phyloP scores from a whole-genome alignment of 2,888 invertebrate species.

The Chrysotoxum bicinctum region DNA sequence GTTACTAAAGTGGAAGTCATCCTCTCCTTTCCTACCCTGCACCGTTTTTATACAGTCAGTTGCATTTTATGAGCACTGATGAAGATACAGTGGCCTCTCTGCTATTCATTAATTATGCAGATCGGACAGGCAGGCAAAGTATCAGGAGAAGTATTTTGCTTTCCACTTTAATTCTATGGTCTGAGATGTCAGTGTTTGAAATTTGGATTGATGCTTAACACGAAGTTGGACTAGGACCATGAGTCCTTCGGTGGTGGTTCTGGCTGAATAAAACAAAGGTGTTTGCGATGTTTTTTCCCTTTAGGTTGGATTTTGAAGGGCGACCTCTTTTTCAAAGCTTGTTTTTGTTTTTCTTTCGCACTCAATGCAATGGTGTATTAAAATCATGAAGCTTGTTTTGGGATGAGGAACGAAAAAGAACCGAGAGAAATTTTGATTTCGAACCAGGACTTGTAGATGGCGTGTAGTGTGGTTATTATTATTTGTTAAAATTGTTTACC shows the following conservation, averaged over 20 bases:
- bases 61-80: constrained; percentile 54
- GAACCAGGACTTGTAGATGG: background rate
- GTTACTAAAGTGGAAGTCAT: constrained; percentile 53
- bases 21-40: background rate
- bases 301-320: background rate
- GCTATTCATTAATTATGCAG: constrained; percentile 71
- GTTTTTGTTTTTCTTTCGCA: background rate
- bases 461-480: constrained; percentile 28
- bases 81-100: constrained; percentile 68
- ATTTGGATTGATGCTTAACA: constrained; percentile 59
- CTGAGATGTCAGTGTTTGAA: constrained; percentile 35
- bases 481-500: background rate
- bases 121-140: constrained; percentile 46
- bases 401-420: background rate
- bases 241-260: constrained; percentile 25
- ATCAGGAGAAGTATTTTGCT: constrained; percentile 38
- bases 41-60: background rate
- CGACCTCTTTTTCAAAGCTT: background rate
- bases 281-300: constrained; percentile 15
- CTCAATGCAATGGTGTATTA: background rate
- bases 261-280: constrained; percentile 39
- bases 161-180: constrained; percentile 22
- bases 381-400: background rate
- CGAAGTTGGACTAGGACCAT: constrained; percentile 28
- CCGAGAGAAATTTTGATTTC: background rate